phyloP scores from a whole-genome alignment of 2,888 invertebrate genomes.

The Heliconius charithonia region DNA sequence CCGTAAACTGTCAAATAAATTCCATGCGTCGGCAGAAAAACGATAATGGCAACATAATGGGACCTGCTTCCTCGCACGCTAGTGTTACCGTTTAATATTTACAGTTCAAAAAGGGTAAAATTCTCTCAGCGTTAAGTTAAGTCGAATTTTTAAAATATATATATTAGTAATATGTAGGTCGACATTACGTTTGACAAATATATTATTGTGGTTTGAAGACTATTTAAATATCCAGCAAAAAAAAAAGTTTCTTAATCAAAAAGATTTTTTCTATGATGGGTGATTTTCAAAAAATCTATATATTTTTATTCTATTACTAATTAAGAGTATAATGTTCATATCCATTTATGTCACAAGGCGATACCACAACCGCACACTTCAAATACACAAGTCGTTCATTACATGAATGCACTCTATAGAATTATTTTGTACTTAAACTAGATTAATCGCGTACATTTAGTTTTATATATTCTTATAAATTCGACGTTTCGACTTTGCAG shows the following conservation, averaged over 20 bases:
- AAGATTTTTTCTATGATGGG: too few species aligned
- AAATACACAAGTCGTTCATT: too few species aligned
- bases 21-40: slow-evolving; percentile 21
- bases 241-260: too few species aligned
- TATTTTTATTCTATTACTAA: neutral
- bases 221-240: neutral
- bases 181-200: neutral
- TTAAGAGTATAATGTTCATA: too few species aligned
- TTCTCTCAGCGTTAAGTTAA: neutral
- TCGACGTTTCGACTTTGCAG: too few species aligned
- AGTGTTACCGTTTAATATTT: slow-evolving; percentile 6
- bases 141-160: neutral
- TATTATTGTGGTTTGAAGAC: neutral
- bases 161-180: neutral
- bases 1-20: slow-evolving; percentile 23
- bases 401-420: too few species aligned
- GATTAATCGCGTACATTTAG: too few species aligned
- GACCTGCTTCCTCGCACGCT: slow-evolving; percentile 19
- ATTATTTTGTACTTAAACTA: too few species aligned
- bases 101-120: neutral
- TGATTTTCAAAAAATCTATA: neutral
- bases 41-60: slow-evolving; percentile 26
- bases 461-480: too few species aligned
- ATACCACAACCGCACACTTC: too few species aligned
- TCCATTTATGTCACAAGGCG: too few species aligned